Conservation (phyloP, 2,888 invertebrate species). For the Busseola fusca region DNA sequence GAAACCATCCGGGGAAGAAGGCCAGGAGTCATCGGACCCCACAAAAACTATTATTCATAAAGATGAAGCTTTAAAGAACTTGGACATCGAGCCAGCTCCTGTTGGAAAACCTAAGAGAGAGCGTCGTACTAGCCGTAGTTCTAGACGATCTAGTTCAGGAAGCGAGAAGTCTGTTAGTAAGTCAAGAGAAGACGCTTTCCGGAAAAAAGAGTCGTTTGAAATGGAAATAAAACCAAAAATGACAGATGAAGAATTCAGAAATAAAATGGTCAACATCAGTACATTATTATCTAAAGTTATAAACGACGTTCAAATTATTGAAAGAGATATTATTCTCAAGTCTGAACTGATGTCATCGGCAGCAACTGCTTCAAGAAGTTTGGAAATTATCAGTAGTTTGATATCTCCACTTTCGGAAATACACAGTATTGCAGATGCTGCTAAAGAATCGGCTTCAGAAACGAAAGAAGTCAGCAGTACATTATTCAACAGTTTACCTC, state of each 20-base stretch:
- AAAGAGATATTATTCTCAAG: conserved; percentile 90
- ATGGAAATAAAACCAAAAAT: conserved; percentile 59
- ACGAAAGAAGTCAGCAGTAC: conserved; percentile 82
- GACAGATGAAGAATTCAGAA: conserved; percentile 72
- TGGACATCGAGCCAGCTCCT: conserved; percentile 59
- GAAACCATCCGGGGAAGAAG: conserved; percentile 76
- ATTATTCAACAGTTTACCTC: conserved; percentile 88
- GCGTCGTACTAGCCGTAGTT: conserved; percentile 83
- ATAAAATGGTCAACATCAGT: conserved; percentile 70
- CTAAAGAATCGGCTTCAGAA: conserved; percentile 81
- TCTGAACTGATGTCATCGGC: conserved; percentile 91
- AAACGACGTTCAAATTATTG: conserved; percentile 89
- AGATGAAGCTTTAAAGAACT: conserved; percentile 71
- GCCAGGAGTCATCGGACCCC: conserved; percentile 75
- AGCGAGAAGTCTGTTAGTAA: conserved; percentile 86
- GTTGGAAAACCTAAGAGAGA: conserved; percentile 72
- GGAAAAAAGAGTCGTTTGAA: conserved; percentile 57
- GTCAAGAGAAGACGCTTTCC: conserved; percentile 74
- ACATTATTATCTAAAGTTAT: conserved; percentile 82
- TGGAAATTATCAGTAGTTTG: conserved; percentile 90
- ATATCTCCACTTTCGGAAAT: conserved; percentile 90
- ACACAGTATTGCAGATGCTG: conserved; percentile 89
- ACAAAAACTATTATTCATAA: conserved; percentile 75
- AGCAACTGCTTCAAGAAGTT: conserved; percentile 90
- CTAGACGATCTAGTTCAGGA: conserved; percentile 81